Base-by-base conservation (phyloP, 2,113 vertebrate genomes). In the Muntiacus muntjak region DNA sequence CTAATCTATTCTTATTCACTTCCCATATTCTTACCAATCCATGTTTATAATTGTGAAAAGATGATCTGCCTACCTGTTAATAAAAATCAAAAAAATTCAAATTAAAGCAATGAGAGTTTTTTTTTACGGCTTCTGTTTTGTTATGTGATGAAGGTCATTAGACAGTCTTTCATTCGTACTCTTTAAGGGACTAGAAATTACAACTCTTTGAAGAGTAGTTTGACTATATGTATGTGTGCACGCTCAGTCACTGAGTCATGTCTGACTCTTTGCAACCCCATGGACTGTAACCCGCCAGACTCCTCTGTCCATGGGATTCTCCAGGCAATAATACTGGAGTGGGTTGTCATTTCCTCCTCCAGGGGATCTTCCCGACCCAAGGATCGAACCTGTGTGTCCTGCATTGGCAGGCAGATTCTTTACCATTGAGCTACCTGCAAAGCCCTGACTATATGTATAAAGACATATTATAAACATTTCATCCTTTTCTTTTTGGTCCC, bases 41-140 rank as follows among this genome's bases (percentile, higher is more conserved):
- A 57, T 95, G 52, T 94, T 93, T 82, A 23, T 89, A 95, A 67
- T 55, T 93, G 81, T 17, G 83, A 95, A 87, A 95, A 90, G 45
- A 76, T 88, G 36, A 76, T n/a, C 76, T 19, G 14, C 13, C 25
- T 67, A 71, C 60, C 8, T 60, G 12, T 76, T 76, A 43, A 43
- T 76, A 94, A 30, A n/a, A 76, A 54, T 74, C 2, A 0, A 93
- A 96, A 86, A 50, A 76, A 36, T 52, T 9, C 30, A 85, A 64
- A 89, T 74, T 79, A 86, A 85, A 93, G n/a, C 45, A 64, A 50
- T 57, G 14, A 83, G 26, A 92, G 71, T n/a, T 47, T 62, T 7
- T 67, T 45, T 92, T 57, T 43, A 88, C 0, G 6, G 52, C 19
- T 58, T 7, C 71, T 87, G 0, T 71, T 91, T 50, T 67, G 50